These are phyloP conservation scores for Chiloscyllium punctatum DNA, from an alignment of 2,797 vertebrate genomes.

Conservation along the genomic window DNA sequence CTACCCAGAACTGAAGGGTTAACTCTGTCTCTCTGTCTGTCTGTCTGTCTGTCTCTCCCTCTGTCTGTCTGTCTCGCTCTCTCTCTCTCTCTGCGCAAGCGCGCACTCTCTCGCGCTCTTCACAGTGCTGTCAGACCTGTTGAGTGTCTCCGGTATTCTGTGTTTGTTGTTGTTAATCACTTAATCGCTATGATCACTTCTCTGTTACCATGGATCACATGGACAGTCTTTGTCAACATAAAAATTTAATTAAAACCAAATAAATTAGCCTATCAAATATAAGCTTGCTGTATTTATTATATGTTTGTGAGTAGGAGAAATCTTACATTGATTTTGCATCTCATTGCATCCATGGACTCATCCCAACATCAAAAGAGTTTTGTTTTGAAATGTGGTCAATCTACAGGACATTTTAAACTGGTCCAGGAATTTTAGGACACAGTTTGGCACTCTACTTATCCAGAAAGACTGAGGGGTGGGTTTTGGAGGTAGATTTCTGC, in stretches of 20 bases:
- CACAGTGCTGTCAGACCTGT: no score
- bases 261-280: not conserved
- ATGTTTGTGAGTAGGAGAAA: not conserved
- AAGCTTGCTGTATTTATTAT: not conserved
- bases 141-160: no score
- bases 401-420: not conserved
- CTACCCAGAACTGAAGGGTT: no score
- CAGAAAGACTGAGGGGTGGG: no score
- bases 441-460: no score
- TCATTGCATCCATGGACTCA: not conserved
- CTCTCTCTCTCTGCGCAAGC: no score
- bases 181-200: not conserved
- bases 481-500: no score
- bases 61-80: no score
- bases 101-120: no score
- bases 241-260: not conserved
- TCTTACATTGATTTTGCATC: not conserved
- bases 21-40: no score
- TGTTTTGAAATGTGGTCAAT: not conserved
- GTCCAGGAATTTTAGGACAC: no score
- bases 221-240: not conserved
- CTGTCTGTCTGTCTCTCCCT: no score
- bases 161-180: not conserved
- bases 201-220: not conserved
- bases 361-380: not conserved